Percentiles rank a stretch among this genome's conserved stretches.
Conservation (phyloP, 2,797 vertebrate genomes). For the Myiothlypis coronata region DNA sequence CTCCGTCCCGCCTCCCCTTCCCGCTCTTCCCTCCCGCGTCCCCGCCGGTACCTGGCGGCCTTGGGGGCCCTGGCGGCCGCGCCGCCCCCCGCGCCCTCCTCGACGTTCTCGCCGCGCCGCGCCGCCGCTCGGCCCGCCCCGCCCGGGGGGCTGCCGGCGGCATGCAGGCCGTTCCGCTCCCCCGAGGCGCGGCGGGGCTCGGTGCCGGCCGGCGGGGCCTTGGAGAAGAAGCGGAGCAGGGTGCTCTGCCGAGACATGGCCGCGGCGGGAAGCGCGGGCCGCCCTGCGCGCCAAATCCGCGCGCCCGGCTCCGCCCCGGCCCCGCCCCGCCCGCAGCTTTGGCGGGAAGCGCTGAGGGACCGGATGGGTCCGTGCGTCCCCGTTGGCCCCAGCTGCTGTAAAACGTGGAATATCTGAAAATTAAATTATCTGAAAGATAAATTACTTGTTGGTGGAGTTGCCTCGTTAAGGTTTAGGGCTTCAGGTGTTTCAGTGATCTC, state of each 20-base stretch:
- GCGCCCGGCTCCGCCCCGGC: neutral
- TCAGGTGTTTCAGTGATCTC: too few relatives aligned
- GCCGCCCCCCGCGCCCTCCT: neutral
- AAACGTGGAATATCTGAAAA: fast-evolving
- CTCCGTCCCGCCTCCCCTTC: neutral
- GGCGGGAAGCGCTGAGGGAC: neutral
- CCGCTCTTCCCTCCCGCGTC: too few relatives aligned
- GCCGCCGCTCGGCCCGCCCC: neutral
- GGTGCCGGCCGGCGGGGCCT: neutral
- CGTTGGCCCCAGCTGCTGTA: fast-evolving
- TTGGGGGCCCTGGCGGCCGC: neutral
- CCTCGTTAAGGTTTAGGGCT: too few relatives aligned
- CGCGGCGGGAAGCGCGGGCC: neutral
- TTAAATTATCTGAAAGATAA: too few relatives aligned
- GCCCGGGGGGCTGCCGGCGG: neutral
- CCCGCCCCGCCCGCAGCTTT: neutral
- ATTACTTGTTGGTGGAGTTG: too few relatives aligned
- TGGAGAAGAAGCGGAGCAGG: conserved; percentile 8
- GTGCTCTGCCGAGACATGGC: conserved; percentile 41
- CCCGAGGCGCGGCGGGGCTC: neutral
- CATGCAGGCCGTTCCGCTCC: neutral
- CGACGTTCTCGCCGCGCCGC: neutral
- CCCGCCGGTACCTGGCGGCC: neutral
- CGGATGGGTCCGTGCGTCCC: fast-evolving
- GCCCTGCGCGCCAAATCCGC: neutral